Base-by-base conservation (phyloP, 2,888 invertebrate species). In the Schrankia costaestrigalis region DNA sequence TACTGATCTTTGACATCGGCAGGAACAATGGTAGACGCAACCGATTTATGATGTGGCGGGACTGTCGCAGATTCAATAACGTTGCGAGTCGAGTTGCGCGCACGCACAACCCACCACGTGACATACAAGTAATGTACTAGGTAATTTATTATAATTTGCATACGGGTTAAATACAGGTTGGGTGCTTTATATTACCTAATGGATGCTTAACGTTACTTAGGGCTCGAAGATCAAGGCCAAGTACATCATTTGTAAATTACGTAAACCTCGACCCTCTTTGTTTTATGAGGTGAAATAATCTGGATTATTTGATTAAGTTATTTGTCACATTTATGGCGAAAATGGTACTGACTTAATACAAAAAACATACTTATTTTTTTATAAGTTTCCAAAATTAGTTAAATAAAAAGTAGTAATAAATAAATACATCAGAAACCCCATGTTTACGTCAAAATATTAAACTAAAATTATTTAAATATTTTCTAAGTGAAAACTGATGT, bases 1-100 rank as follows among this genome's bases (percentile, higher is more conserved):
- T 80, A 79, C 78, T 81, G 83, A 86, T 85, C 86, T 86, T 82
- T 86, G 83, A 82, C 85, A 81, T 80, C 68, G 63, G 60, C 62
- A 57, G 71, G 74, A 81, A 85, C 84, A 85, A 85, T 84, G 81
- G 82, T 62, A 71, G 72, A 72, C 70, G 70, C 63, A 64, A 59
- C 64, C 52, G 70, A 72, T 75, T 74, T 75, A 75, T 68, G 72
- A 74, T 43, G 74, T 73, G 73, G 57, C 59, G 63, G 63, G 62
- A 58, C 60, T 67, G 64, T 64, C 71, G 65, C 66, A 67, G 68
- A 68, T 71, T 73, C 69, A 72, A 72, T 74, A 69, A 64, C 53
- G 55, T 46, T 56, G 12, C n/a, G 70, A n/a, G n/a, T n/a, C 65
- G 64, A 67, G 46, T 45, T 56, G 70, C 68, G 67, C 68, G 46